These are phyloP conservation scores for Chaetops frenatus DNA, from an alignment of 2,113 vertebrate species.

Conservation along the genomic window DNA sequence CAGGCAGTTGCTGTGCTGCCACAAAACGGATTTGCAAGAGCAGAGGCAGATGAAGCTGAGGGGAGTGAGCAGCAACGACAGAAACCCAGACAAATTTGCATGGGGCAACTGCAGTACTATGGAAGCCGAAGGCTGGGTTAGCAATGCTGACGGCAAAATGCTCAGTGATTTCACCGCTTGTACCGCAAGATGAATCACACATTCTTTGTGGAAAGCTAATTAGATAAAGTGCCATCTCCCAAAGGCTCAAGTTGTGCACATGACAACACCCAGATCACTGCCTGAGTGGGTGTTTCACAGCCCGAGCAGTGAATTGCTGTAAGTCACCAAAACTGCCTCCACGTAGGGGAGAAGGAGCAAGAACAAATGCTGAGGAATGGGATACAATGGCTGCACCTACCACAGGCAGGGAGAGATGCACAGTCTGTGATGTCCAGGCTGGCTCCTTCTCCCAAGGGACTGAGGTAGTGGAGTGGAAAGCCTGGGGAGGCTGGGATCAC, in stretches of 20 bases:
- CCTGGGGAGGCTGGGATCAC: background rate
- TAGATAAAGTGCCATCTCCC: background rate
- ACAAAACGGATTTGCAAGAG: background rate
- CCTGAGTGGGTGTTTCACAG: background rate
- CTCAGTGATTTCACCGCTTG: background rate
- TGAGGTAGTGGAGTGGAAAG: background rate
- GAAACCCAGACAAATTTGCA: background rate
- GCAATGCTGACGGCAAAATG: background rate
- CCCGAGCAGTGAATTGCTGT: background rate
- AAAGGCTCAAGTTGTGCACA: background rate
- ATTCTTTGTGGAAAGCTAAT: background rate
- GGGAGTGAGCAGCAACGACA: background rate
- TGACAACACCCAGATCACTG: background rate
- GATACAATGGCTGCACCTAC: background rate
- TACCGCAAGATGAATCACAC: background rate
- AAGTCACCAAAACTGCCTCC: background rate
- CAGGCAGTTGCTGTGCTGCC: background rate
- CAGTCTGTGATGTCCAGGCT: background rate
- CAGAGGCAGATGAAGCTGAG: background rate
- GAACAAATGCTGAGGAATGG: rapidly evolving
- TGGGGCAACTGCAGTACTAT: rapidly evolving
- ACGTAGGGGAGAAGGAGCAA: background rate
- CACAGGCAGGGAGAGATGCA: background rate
- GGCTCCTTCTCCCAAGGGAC: background rate
- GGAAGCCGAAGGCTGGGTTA: background rate